Conservation (phyloP, 2,113 vertebrate species). For the Potamarius usumacintae region DNA sequence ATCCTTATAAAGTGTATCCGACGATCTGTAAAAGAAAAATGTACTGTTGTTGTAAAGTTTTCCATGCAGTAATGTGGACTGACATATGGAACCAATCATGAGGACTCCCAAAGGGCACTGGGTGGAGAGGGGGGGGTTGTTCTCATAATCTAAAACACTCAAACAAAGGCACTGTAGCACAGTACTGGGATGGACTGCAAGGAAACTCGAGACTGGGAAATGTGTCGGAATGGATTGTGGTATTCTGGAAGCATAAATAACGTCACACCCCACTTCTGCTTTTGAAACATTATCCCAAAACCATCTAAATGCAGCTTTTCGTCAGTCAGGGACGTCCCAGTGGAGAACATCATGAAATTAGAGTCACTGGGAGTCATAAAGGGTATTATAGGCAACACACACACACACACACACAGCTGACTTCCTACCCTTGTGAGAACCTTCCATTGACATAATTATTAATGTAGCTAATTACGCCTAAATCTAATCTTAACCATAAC, state of each 20-base stretch:
- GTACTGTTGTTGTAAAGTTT: constrained; percentile 44
- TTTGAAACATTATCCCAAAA: constrained; percentile 42
- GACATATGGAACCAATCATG: constrained; percentile 51
- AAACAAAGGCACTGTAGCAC: constrained; percentile 42
- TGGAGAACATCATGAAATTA: constrained; percentile 31
- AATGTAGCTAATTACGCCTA: not conserved
- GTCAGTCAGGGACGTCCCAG: constrained; percentile 10
- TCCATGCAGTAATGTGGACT: constrained; percentile 45
- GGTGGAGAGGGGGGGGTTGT: constrained; percentile 3
- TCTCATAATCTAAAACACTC: constrained; percentile 28
- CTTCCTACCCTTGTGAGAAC: not conserved
- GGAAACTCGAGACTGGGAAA: constrained; percentile 46
- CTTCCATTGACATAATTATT: not conserved
- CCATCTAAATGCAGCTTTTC: constrained; percentile 36
- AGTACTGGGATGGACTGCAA: constrained; percentile 13
- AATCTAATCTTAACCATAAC: not conserved
- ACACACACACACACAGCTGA: not conserved
- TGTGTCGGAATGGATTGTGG: constrained; percentile 32
- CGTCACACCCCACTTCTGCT: constrained; percentile 32
- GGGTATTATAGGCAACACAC: constrained; percentile 37
- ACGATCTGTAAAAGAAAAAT: constrained; percentile 63
- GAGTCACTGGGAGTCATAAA: constrained; percentile 26
- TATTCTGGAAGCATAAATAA: constrained; percentile 43
- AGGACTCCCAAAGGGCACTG: constrained; percentile 33
- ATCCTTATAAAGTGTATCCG: constrained; percentile 60